Evolutionary conservation across 2,113 vertebrate genomes (phyloP).

Genomic region (Nyctereutes procyonoides): DNA sequence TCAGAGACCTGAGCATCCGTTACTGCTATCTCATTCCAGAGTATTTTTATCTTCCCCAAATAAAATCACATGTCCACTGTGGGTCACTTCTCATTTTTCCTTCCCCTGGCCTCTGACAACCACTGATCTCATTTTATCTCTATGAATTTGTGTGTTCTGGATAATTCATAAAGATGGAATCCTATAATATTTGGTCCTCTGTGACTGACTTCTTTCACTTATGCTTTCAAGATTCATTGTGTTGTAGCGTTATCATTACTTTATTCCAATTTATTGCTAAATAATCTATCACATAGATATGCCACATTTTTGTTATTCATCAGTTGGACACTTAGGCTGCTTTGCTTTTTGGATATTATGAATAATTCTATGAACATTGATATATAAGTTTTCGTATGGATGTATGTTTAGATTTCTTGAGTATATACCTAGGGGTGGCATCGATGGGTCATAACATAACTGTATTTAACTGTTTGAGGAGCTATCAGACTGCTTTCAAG

Average conservation of each 20-base stretch:
- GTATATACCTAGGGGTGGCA: neutral
- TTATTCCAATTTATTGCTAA: neutral
- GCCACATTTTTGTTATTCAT: neutral
- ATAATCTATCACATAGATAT: neutral
- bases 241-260: neutral
- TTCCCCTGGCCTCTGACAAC: neutral
- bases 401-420: neutral
- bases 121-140: neutral
- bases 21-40: neutral
- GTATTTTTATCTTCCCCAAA: neutral
- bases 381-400: neutral
- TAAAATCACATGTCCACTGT: neutral
- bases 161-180: neutral
- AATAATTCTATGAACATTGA: neutral
- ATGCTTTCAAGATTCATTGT: neutral
- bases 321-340: neutral
- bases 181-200: neutral
- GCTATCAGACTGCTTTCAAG: neutral
- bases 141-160: too few relatives aligned
- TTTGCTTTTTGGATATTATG: neutral
- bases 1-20: neutral
- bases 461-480: neutral
- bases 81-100: neutral
- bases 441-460: neutral
- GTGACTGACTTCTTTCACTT: neutral